A percentile compares a stretch with the other conserved stretches of the same genome.
These are phyloP conservation scores for Eustalomyia histrio DNA, from an alignment of 2,888 invertebrate species.

Conservation along the genomic window DNA sequence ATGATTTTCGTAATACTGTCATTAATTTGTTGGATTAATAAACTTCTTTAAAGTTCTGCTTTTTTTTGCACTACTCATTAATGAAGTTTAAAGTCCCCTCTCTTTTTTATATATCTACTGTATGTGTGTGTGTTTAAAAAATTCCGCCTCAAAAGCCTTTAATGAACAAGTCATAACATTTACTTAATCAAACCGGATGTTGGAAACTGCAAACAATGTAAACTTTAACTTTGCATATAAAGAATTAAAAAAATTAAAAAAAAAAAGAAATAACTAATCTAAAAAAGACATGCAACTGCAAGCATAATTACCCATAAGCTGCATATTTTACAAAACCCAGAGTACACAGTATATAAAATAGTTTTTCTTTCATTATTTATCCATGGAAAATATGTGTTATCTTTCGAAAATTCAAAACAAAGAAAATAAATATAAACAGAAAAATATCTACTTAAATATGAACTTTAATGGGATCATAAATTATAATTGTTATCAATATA, in stretches of 20 bases:
- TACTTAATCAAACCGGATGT: conserved; percentile 64
- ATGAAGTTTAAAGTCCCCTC: not conserved
- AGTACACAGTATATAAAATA: not conserved
- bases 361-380: conserved; percentile 5
- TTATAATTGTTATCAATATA: too few species aligned
- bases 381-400: conserved; percentile 19
- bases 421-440: conserved; percentile 30
- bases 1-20: too few species aligned
- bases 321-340: not conserved
- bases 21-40: too few species aligned
- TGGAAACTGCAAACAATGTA: conserved; percentile 51
- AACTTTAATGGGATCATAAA: conserved; percentile 3
- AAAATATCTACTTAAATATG: conserved; percentile 16
- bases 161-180: conserved; percentile 43
- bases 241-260: not conserved
- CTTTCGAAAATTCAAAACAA: conserved; percentile 40
- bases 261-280: conserved; percentile 8
- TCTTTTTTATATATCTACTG: conserved; percentile 3
- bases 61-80: not conserved
- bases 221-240: conserved; percentile 51
- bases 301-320: conserved; percentile 50
- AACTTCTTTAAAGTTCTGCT: not conserved
- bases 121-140: conserved; percentile 1
- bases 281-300: conserved; percentile 35
- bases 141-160: conserved; percentile 41